phyloP scores from a whole-genome alignment of 2,797 vertebrate species.

The Falco peregrinus region DNA sequence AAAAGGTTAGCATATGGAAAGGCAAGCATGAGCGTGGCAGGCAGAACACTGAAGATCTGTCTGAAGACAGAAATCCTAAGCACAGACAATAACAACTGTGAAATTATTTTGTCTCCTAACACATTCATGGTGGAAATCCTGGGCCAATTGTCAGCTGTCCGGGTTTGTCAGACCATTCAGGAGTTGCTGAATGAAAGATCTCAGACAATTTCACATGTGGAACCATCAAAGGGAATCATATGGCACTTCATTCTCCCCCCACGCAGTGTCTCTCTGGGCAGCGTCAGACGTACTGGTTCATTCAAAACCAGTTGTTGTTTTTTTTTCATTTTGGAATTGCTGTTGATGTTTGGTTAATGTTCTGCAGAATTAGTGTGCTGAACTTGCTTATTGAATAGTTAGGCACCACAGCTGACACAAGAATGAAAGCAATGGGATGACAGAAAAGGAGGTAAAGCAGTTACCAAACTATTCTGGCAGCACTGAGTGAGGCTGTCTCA shows the following conservation, averaged over 20 bases:
- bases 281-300: fast-evolving
- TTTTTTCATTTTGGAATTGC: background rate
- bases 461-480: background rate
- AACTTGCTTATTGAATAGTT: background rate
- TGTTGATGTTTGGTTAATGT: background rate
- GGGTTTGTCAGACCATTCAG: background rate
- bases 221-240: background rate
- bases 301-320: too few relatives aligned
- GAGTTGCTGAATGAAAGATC: background rate
- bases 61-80: background rate
- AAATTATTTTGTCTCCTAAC: background rate
- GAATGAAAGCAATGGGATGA: background rate
- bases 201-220: background rate
- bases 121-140: background rate
- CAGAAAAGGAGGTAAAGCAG: background rate
- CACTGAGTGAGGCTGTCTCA: background rate
- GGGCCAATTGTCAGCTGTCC: background rate
- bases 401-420: background rate
- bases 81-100: background rate
- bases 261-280: background rate
- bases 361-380: background rate
- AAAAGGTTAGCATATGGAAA: background rate
- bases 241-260: background rate
- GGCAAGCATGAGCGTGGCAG: fast-evolving
- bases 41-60: background rate